Conservation (phyloP, 1,140 invertebrate genomes). For the Panagrolaimus sp. region DNA sequence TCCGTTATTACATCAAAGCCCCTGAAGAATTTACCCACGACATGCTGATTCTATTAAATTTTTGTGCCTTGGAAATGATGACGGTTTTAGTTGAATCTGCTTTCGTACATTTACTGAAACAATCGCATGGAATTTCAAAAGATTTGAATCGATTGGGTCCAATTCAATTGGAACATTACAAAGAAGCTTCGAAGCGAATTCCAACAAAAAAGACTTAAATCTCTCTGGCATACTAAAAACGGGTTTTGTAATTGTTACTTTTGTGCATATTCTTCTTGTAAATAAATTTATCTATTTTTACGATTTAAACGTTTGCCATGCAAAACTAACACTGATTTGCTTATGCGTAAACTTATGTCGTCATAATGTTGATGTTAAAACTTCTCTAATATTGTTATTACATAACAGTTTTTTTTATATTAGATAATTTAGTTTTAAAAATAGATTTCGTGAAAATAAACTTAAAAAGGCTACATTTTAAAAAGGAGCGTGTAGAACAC, state of each 20-base stretch:
- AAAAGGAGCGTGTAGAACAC: no score
- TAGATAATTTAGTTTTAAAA: no score
- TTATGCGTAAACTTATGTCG: no score
- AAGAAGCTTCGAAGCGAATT: not conserved
- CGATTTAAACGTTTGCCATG: no score
- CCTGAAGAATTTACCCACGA: not conserved
- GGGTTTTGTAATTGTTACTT: not conserved
- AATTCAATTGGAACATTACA: slow-evolving; percentile 2
- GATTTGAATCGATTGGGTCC: not conserved
- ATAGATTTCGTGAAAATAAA: no score
- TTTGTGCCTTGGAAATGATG: not conserved
- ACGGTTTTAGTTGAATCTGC: not conserved
- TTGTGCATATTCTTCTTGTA: no score
- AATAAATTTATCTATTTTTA: not conserved
- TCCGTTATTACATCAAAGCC: not conserved
- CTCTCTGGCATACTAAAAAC: no score
- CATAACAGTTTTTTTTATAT: no score
- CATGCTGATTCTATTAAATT: slow-evolving; percentile 1
- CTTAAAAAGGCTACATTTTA: no score
- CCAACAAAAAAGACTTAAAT: not conserved
- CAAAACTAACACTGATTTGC: no score
- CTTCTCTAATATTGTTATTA: no score
- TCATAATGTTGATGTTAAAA: no score
- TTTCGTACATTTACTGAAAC: not conserved
- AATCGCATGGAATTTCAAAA: not conserved